Conservation (phyloP, 2,797 vertebrate species). For the Todus mexicanus region DNA sequence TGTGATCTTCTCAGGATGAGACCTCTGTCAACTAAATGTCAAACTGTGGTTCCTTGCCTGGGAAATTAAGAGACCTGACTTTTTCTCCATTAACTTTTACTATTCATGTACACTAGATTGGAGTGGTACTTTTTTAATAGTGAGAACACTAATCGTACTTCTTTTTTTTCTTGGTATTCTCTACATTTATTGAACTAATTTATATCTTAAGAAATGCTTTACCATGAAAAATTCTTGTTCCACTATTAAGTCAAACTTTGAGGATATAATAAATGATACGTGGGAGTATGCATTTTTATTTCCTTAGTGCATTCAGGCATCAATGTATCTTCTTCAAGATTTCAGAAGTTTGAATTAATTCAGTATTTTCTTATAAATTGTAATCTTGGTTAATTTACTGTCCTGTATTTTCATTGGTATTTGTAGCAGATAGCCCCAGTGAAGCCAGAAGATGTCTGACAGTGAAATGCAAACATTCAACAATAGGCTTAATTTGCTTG, state of each 20-base stretch:
- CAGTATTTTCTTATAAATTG: not conserved
- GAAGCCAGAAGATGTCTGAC: not conserved
- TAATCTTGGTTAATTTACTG: slow-evolving; percentile 29
- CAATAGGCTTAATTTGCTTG: slow-evolving; percentile 19
- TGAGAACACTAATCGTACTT: not conserved
- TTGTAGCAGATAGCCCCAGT: not conserved
- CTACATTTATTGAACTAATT: slow-evolving; percentile 6
- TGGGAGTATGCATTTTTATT: slow-evolving; percentile 1
- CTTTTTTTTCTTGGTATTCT: not conserved
- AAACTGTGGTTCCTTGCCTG: not conserved
- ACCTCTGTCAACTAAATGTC: slow-evolving; percentile 9
- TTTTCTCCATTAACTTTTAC: slow-evolving; percentile 26
- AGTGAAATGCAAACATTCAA: slow-evolving; percentile 15
- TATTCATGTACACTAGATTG: not conserved
- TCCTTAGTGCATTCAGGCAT: not conserved
- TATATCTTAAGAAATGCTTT: slow-evolving; percentile 10
- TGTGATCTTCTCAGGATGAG: not conserved
- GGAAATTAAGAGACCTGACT: not conserved
- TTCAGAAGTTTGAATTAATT: slow-evolving; percentile 20
- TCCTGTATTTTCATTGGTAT: not conserved
- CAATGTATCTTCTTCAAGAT: not conserved
- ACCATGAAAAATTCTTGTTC: not conserved
- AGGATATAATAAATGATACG: not conserved
- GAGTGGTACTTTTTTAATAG: not conserved
- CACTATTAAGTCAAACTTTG: not conserved